Conservation (phyloP, 2,888 invertebrate species). For the Ectemnius continuus region DNA sequence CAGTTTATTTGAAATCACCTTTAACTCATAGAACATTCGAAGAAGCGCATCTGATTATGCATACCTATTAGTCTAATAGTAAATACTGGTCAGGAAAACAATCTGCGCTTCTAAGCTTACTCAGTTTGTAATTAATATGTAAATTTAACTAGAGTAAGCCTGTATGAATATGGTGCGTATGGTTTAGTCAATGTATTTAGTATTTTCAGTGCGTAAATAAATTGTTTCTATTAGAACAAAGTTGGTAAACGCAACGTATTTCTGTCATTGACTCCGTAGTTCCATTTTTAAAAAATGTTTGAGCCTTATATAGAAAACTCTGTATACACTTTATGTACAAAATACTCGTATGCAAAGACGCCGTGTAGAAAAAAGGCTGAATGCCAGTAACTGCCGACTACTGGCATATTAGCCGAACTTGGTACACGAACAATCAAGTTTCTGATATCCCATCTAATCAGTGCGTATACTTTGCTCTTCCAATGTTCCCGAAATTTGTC, state of each 20-base stretch:
- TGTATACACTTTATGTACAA: constrained; percentile 2
- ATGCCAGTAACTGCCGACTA: neutral
- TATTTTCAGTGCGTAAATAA: too few species aligned
- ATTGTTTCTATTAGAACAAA: neutral
- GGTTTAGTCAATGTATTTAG: too few species aligned
- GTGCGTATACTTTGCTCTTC: constrained; percentile 6
- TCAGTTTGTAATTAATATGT: too few species aligned
- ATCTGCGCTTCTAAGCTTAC: too few species aligned
- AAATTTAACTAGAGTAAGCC: too few species aligned
- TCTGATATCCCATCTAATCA: constrained; percentile 3
- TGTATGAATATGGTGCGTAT: too few species aligned
- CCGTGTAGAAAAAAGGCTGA: neutral
- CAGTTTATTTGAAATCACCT: too few species aligned
- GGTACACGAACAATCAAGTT: neutral
- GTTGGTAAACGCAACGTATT: neutral
- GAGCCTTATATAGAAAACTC: neutral
- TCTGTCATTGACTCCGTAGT: neutral
- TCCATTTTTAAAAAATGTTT: neutral
- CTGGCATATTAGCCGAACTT: constrained; percentile 13
- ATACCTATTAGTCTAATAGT: too few species aligned
- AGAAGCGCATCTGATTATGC: too few species aligned
- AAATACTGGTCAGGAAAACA: too few species aligned
- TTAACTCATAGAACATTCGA: too few species aligned
- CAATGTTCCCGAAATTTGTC: neutral
- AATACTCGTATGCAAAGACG: neutral